phyloP scores from a whole-genome alignment of 2,113 vertebrate species.

The Morone chrysops region DNA sequence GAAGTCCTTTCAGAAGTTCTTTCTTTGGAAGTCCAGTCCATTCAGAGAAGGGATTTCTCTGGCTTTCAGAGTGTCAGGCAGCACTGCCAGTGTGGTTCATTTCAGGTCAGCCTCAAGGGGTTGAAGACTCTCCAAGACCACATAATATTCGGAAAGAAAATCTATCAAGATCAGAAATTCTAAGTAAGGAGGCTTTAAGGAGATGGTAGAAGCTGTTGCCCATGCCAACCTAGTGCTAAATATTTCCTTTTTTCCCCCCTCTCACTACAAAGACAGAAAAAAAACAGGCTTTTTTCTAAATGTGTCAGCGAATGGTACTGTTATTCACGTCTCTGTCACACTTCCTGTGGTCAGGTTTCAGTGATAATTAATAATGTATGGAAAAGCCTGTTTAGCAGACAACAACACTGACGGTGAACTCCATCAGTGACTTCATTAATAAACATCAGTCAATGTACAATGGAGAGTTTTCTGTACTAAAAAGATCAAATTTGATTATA shows the following conservation, averaged over 20 bases:
- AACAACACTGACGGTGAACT: constrained; percentile 36
- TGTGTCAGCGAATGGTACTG: constrained; percentile 2
- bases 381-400: constrained; percentile 42
- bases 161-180: constrained; percentile 48
- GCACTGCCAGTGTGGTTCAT: constrained; percentile 49
- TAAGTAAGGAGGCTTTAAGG: constrained; percentile 37
- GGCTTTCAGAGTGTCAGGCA: constrained; percentile 29
- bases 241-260: constrained; percentile 25
- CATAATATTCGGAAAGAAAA: constrained; percentile 40
- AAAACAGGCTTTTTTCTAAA: not conserved
- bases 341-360: constrained; percentile 57
- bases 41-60: constrained; percentile 50
- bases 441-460: constrained; percentile 21
- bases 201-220: constrained; percentile 1
- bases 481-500: not conserved
- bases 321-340: constrained; percentile 18
- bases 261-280: not conserved
- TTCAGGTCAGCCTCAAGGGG: constrained; percentile 47
- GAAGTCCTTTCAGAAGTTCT: constrained; percentile 31
- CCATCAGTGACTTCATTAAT: constrained; percentile 36
- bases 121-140: constrained; percentile 36
- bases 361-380: constrained; percentile 59
- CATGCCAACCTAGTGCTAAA: constrained; percentile 16
- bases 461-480: not conserved
- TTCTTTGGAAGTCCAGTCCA: constrained; percentile 44